Evolutionary conservation across 2,797 vertebrate genomes (phyloP).

Genomic region (Myotis findleyi): DNA sequence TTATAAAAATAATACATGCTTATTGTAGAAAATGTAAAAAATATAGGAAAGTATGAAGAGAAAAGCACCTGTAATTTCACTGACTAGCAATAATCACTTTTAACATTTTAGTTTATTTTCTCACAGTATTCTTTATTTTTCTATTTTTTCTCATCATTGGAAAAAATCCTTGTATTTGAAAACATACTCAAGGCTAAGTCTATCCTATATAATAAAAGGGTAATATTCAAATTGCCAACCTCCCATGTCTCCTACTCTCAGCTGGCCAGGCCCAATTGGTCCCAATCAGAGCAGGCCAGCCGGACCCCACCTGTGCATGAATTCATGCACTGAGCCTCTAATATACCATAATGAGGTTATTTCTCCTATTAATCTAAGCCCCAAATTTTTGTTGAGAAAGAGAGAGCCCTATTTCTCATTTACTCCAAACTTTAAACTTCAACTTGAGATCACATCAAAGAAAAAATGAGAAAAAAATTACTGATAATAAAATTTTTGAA

Average conservation of each 20-base stretch:
- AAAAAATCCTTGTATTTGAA: slow-evolving; percentile 52
- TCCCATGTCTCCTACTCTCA: no score
- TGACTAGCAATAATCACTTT: neutral
- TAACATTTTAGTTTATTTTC: slow-evolving; percentile 23
- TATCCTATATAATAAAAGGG: neutral
- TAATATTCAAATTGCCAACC: no score
- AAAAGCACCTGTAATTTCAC: neutral
- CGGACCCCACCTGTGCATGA: no score
- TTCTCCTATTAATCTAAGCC: slow-evolving; percentile 43
- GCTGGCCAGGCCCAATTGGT: no score
- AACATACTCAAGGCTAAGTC: neutral
- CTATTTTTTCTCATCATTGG: neutral
- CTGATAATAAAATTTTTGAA: neutral
- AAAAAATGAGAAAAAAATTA: neutral
- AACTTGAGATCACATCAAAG: slow-evolving; percentile 2
- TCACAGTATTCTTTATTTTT: slow-evolving; percentile 34
- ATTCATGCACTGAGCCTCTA: no score
- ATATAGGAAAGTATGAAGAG: neutral
- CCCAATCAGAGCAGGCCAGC: no score
- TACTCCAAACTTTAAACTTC: slow-evolving; percentile 21
- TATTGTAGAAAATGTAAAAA: slow-evolving; percentile 34
- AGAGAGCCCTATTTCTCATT: neutral
- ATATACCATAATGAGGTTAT: neutral
- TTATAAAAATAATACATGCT: slow-evolving; percentile 25
- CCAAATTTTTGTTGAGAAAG: neutral